Percentiles rank a stretch among this genome's conserved stretches.
Evolutionary conservation across 1,140 invertebrate species (phyloP).

Genomic region (Drosophila tropicalis): DNA sequence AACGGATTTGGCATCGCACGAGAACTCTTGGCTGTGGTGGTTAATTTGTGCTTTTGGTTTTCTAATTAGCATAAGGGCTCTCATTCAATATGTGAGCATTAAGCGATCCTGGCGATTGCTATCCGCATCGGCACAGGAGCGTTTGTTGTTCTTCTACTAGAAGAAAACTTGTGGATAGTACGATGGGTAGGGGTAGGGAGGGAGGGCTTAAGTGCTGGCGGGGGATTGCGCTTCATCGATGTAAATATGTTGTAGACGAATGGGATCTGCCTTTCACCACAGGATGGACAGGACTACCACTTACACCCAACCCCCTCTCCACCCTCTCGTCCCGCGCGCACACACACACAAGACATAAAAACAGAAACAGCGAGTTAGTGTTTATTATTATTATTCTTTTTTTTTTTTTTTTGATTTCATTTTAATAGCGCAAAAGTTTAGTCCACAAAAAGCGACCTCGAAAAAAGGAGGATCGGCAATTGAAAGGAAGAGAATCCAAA

Average conservation of each 20-base stretch:
- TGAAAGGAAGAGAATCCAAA: slow-evolving; percentile 5
- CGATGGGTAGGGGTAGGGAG: slow-evolving; percentile 8
- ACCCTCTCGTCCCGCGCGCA: background rate
- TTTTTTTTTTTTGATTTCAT: slow-evolving; percentile 30
- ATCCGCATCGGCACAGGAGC: slow-evolving; percentile 92
- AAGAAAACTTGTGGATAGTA: background rate
- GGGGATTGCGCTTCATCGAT: slow-evolving; percentile 39
- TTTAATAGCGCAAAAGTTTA: slow-evolving; percentile 73
- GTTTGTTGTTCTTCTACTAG: slow-evolving; percentile 93
- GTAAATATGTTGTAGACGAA: slow-evolving; percentile 60
- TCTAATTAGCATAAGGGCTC: slow-evolving; percentile 93
- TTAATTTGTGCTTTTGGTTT: slow-evolving; percentile 95
- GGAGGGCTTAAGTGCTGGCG: slow-evolving; percentile 21
- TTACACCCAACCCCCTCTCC: background rate
- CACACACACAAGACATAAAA: slow-evolving; percentile 31
- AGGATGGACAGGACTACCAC: background rate
- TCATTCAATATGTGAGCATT: slow-evolving; percentile 95
- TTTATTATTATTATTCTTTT: slow-evolving; percentile 22
- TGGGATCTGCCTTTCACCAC: background rate
- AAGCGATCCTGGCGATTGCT: slow-evolving; percentile 94
- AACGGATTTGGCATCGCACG: slow-evolving; percentile 91
- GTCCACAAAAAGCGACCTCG: slow-evolving; percentile 35
- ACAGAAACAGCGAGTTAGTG: slow-evolving; percentile 54
- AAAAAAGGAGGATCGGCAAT: background rate
- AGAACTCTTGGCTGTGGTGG: slow-evolving; percentile 96